Base-by-base conservation (phyloP, 2,113 vertebrate genomes). In the Illadopsis cleaveri region DNA sequence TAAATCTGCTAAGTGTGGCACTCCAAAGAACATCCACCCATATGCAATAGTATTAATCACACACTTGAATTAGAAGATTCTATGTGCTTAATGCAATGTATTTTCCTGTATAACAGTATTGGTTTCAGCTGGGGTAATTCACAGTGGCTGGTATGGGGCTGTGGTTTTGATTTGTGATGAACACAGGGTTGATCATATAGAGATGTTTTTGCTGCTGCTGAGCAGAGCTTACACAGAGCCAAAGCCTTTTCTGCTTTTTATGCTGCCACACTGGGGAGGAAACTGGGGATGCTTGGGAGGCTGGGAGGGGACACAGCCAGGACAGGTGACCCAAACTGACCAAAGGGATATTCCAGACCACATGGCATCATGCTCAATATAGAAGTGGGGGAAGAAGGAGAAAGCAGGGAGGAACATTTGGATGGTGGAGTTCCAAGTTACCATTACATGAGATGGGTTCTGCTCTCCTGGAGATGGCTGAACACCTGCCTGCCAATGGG, bases 201-300 rank as follows among this genome's bases (percentile, higher is more conserved):
- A 60, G 10, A 33, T 68, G 9, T 8, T 77, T 86, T 44, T 58
- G 31, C 18, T 68, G 6, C 2, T 44, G 44, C 37, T 58, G 44
- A 44, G 31, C 61, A 44, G 44, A 4, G 25, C 17, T 76, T 9
- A 3, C 31, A 35, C 25, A 50, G 44, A 50, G 7, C 51, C 60
- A 75, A 48, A 5, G 13, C 4, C 11, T 66, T 50, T 57, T 35
- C 42, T 48, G 12, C 24, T 42, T 30, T 35, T 24, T 1, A 6
- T 50, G 17, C 12, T 16, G 20, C 16, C 31, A 35, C 0, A 0
- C 24, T 30, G 61, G 4, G 1, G 4, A 37, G 53, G 25, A 66
- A 31, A 3, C 1, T 14, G 37, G 4, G 24, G 21, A 7, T 35
- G 11, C 6, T 6, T 16, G 19, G 12, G 60, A 64, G 35, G 5